Conservation (phyloP, 2,113 vertebrate genomes). For the Cheilinus undulatus region DNA sequence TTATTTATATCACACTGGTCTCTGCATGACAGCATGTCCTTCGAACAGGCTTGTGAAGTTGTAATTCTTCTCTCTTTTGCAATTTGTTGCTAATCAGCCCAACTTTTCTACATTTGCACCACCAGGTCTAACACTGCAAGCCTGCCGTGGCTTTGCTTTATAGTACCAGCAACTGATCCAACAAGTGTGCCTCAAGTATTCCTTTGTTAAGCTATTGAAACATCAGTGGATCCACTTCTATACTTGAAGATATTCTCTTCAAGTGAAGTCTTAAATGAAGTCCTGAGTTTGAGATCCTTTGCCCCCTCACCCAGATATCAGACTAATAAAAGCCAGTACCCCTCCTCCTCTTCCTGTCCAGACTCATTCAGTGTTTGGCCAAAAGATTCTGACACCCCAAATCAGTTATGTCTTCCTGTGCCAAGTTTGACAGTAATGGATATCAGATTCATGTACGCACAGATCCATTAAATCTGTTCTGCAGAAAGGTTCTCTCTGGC, state of each 20-base stretch:
- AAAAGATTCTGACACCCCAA: too few species aligned
- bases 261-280: not conserved
- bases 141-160: not conserved
- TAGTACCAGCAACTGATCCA: too few species aligned
- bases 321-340: too few species aligned
- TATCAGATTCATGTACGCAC: too few species aligned
- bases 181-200: not conserved
- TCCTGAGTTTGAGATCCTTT: conserved; percentile 7
- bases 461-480: too few species aligned
- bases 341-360: too few species aligned
- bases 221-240: not conserved
- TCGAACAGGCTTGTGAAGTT: conserved; percentile 25
- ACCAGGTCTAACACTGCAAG: not conserved
- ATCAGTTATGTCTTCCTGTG: too few species aligned
- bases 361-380: too few species aligned
- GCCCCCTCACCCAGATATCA: too few species aligned
- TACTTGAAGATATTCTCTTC: not conserved
- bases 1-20: conserved; percentile 82
- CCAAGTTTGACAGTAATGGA: too few species aligned
- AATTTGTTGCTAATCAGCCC: conserved; percentile 13
- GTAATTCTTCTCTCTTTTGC: conserved; percentile 16
- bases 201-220: not conserved
- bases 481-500: too few species aligned
- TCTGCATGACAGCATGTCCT: conserved; percentile 68
- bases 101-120: not conserved